phyloP scores from a whole-genome alignment of 2,888 invertebrate species.

The Petrophora chlorosata region DNA sequence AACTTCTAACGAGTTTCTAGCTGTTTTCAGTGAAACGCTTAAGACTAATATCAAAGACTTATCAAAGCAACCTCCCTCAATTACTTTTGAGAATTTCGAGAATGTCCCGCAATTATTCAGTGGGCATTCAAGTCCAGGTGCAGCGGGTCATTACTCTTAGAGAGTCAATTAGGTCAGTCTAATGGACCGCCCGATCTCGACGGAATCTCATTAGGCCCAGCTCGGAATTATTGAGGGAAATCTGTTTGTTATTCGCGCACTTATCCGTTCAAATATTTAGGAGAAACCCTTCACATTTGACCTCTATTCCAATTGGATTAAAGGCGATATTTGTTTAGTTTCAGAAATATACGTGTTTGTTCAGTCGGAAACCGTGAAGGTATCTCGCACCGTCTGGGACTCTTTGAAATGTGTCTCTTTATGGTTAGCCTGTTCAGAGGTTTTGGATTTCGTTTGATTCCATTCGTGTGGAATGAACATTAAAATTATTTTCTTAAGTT shows the following conservation, averaged over 20 bases:
- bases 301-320: constrained; percentile 1
- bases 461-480: constrained; percentile 12
- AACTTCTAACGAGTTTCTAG: not conserved
- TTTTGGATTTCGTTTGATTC: constrained; percentile 7
- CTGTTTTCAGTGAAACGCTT: not conserved
- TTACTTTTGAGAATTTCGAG: constrained; percentile 10
- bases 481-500: not conserved
- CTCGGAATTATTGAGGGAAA: constrained; percentile 34
- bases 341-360: constrained; percentile 4
- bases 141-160: constrained; percentile 39
- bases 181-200: constrained; percentile 29
- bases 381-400: constrained; percentile 13
- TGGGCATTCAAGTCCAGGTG: constrained; percentile 41
- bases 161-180: constrained; percentile 44
- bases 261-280: constrained; percentile 21
- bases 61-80: not conserved
- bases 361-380: constrained; percentile 20
- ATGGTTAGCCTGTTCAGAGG: constrained; percentile 13
- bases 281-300: not conserved
- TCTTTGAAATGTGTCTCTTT: constrained; percentile 22
- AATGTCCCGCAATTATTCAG: constrained; percentile 21
- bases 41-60: not conserved
- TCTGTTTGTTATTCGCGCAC: constrained; percentile 34
- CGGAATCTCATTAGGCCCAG: constrained; percentile 41
- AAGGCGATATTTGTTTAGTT: not conserved